Conservation (phyloP, 2,888 invertebrate genomes). For the Oligia strigilis region DNA sequence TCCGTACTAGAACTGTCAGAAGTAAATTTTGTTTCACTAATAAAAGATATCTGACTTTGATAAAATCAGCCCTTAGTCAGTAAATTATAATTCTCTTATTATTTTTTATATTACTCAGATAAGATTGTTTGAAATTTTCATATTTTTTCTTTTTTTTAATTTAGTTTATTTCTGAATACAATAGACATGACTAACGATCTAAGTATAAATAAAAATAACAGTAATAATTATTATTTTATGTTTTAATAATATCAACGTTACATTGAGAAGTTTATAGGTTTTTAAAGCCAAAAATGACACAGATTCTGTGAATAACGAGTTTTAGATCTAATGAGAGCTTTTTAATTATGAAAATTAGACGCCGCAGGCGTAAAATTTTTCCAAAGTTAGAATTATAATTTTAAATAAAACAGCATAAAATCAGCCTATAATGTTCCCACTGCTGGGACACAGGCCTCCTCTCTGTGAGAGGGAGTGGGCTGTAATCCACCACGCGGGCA, state of each 20-base stretch:
- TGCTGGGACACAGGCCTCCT: background rate
- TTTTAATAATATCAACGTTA: constrained; percentile 21
- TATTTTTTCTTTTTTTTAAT: background rate
- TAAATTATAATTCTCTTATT: background rate
- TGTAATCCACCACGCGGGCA: background rate
- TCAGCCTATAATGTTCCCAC: background rate
- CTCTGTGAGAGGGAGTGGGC: background rate
- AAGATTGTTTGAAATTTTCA: background rate
- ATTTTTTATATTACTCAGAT: background rate
- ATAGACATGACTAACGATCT: constrained; percentile 11
- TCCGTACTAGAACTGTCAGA: too few species aligned
- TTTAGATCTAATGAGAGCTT: background rate
- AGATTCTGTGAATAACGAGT: constrained; percentile 25
- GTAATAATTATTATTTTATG: background rate
- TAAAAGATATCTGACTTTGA: too few species aligned
- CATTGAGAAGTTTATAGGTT: constrained; percentile 19
- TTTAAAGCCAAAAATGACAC: constrained; percentile 44
- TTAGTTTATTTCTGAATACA: background rate
- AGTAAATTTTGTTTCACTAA: too few species aligned
- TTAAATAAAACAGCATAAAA: background rate
- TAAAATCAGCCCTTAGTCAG: background rate
- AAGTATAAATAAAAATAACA: constrained; percentile 19
- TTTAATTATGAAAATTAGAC: too few species aligned
- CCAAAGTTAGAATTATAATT: background rate
- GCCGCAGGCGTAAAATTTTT: too few species aligned